Conservation (phyloP, 2,888 invertebrate genomes). For the Stomorhina lunata region DNA sequence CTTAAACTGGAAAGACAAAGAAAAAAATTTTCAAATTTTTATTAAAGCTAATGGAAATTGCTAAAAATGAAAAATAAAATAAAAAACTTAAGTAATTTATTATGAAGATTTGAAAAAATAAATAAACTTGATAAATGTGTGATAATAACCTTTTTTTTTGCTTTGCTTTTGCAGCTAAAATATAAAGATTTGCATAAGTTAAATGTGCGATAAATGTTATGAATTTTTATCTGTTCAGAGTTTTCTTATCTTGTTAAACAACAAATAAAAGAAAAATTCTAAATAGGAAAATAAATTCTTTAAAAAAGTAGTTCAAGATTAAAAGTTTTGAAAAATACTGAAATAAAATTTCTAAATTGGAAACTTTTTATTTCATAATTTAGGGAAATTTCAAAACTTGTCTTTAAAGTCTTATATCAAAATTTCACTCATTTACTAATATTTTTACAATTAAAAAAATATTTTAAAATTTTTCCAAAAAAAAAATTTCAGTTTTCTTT, state of each 20-base stretch:
- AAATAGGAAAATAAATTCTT: background rate
- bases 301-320: constrained; percentile 27
- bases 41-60: background rate
- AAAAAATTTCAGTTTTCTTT: background rate
- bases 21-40: constrained; percentile 17
- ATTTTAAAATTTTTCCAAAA: background rate
- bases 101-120: background rate
- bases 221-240: background rate
- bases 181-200: background rate
- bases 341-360: background rate
- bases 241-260: constrained; percentile 4
- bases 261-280: constrained; percentile 12
- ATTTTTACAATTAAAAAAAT: background rate
- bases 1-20: constrained; percentile 58
- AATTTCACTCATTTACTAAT: too few species aligned
- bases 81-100: constrained; percentile 19
- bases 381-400: background rate
- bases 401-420: too few species aligned
- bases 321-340: background rate
- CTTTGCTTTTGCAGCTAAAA: too few species aligned
- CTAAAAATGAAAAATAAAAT: constrained; percentile 5
- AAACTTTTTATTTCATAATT: background rate
- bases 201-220: background rate
- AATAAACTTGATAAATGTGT: constrained; percentile 37
- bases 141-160: constrained; percentile 49